These are phyloP conservation scores for Margarornis squamiger DNA, from an alignment of 2,797 vertebrate species.

Conservation along the genomic window DNA sequence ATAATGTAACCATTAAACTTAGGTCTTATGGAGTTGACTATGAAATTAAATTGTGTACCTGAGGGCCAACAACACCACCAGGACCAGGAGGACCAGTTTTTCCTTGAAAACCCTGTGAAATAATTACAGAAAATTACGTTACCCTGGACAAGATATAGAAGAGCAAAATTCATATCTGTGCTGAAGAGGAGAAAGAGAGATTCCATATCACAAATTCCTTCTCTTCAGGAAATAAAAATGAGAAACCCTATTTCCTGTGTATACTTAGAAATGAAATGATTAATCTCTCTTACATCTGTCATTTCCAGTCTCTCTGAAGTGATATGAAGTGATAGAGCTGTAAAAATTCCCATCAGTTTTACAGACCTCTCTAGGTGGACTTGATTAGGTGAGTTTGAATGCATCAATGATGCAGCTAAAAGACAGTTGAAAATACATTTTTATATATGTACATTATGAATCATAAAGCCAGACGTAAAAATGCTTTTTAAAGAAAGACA, in stretches of 20 bases:
- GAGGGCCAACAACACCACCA: slow-evolving; percentile 96
- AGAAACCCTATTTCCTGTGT: not conserved
- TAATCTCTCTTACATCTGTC: not conserved
- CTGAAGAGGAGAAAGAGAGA: not conserved
- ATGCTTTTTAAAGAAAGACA: not conserved
- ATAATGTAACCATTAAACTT: not conserved
- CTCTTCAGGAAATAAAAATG: not conserved
- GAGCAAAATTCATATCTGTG: not conserved
- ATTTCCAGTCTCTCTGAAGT: not conserved
- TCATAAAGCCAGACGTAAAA: not conserved
- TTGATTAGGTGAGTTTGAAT: not conserved
- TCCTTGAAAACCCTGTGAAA: slow-evolving; percentile 94
- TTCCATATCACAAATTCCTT: not conserved
- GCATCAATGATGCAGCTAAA: slow-evolving; percentile 2
- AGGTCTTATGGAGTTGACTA: not conserved
- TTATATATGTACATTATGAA: not conserved
- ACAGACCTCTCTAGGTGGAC: not conserved
- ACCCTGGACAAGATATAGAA: not conserved
- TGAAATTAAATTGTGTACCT: slow-evolving; percentile 77
- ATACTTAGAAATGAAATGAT: slow-evolving; percentile 29
- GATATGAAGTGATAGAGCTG: not conserved
- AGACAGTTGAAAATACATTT: slow-evolving; percentile 14
- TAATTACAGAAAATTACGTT: not conserved
- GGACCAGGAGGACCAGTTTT: slow-evolving; percentile 98
- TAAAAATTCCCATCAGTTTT: not conserved